Evolutionary conservation across 2,888 invertebrate species (phyloP).

Genomic region (Drosophila subsilvestris): DNA sequence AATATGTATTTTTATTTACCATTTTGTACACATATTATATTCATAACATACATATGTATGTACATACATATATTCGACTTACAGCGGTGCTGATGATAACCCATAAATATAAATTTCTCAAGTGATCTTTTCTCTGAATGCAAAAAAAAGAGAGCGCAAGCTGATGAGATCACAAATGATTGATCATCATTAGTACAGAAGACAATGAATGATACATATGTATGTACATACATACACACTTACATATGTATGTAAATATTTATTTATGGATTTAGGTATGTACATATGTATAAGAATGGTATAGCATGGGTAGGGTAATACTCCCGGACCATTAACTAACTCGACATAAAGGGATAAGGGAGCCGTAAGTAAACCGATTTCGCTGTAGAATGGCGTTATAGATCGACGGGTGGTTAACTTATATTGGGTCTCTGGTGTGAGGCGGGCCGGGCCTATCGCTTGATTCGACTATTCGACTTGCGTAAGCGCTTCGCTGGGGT

Average conservation of each 20-base stretch:
- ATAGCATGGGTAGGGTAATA: not conserved
- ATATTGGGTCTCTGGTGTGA: slow-evolving; percentile 18
- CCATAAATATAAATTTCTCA: not conserved
- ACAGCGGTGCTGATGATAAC: not conserved
- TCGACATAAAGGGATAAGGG: not conserved
- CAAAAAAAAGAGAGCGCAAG: slow-evolving; percentile 10
- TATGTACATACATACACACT: not conserved
- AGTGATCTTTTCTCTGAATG: not conserved
- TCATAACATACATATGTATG: no score
- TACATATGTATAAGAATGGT: not conserved
- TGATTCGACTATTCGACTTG: slow-evolving; percentile 22
- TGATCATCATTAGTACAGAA: slow-evolving; percentile 25
- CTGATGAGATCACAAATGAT: slow-evolving; percentile 40
- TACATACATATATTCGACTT: not conserved
- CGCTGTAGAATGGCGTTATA: slow-evolving; percentile 60
- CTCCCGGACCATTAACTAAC: not conserved
- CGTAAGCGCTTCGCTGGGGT: slow-evolving; percentile 39
- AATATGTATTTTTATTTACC: no score
- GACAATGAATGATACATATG: slow-evolving; percentile 15
- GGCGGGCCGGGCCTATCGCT: slow-evolving; percentile 16
- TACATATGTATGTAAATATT: not conserved
- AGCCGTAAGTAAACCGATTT: not conserved
- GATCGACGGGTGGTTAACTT: slow-evolving; percentile 66
- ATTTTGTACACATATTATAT: no score
- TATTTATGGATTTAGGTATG: no score